These are phyloP conservation scores for Probosciger aterrimus DNA, from an alignment of 2,113 vertebrate genomes.

Conservation along the genomic window DNA sequence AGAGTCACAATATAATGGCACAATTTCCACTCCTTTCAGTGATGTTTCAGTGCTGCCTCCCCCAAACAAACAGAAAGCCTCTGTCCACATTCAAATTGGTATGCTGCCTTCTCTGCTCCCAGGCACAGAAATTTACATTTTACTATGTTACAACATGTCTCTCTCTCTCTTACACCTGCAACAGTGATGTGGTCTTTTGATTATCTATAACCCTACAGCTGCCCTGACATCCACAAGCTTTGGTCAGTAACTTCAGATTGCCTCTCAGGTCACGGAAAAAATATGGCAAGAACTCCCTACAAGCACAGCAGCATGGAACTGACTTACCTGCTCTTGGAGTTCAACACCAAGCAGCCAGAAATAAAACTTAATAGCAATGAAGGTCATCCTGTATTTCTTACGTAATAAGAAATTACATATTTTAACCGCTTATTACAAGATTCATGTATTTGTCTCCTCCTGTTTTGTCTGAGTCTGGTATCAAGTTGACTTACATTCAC, in stretches of 20 bases:
- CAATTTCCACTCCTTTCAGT: neutral
- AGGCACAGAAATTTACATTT: neutral
- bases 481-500: neutral
- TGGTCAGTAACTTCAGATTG: neutral
- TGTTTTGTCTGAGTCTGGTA: neutral
- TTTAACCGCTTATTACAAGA: neutral
- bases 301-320: neutral
- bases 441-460: neutral
- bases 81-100: neutral
- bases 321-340: neutral
- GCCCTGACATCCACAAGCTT: accelerated
- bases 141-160: neutral
- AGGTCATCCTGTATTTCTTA: neutral
- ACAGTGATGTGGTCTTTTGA: neutral
- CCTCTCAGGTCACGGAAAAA: neutral
- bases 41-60: neutral
- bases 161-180: neutral
- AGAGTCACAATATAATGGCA: neutral
- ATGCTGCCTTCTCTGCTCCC: neutral
- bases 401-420: neutral
- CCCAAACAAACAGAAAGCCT: neutral
- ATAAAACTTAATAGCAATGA: neutral
- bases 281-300: neutral
- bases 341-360: neutral
- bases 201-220: neutral